Evolutionary conservation across 2,797 vertebrate genomes (phyloP).

Genomic region (Sibirionetta formosa): DNA sequence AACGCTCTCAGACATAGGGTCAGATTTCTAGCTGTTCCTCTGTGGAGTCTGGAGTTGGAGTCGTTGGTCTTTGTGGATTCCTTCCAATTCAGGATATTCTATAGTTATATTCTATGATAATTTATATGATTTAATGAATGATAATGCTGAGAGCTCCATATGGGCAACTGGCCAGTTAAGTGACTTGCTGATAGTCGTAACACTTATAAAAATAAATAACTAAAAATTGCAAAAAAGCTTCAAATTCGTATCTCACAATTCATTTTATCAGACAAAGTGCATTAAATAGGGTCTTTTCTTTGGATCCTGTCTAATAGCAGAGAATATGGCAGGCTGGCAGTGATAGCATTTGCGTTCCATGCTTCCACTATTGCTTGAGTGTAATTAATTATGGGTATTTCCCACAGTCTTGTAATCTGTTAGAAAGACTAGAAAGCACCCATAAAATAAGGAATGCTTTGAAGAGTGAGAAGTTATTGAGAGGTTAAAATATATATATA

Average conservation of each 20-base stretch:
- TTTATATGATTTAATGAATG: neutral
- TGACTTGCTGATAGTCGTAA: neutral
- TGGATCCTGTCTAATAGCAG: neutral
- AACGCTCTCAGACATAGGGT: too few species aligned
- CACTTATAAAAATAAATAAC: neutral
- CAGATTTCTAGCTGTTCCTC: too few species aligned
- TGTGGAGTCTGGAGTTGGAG: too few species aligned
- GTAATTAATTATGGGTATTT: neutral
- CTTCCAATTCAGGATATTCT: too few species aligned
- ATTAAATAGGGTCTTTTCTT: neutral
- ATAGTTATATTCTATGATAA: too few species aligned
- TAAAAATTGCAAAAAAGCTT: neutral
- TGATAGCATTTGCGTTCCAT: fast-evolving
- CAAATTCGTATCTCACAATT: neutral
- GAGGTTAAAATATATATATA: too few species aligned
- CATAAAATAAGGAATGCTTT: neutral
- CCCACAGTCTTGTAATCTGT: neutral
- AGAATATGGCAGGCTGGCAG: neutral
- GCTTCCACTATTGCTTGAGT: neutral
- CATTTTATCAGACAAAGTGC: neutral
- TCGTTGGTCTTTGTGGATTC: too few species aligned
- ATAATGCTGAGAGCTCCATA: neutral
- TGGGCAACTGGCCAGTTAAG: neutral
- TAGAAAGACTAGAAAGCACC: neutral
- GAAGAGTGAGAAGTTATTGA: neutral